phyloP scores from a whole-genome alignment of 2,113 vertebrate genomes.

The Ophiodon elongatus region DNA sequence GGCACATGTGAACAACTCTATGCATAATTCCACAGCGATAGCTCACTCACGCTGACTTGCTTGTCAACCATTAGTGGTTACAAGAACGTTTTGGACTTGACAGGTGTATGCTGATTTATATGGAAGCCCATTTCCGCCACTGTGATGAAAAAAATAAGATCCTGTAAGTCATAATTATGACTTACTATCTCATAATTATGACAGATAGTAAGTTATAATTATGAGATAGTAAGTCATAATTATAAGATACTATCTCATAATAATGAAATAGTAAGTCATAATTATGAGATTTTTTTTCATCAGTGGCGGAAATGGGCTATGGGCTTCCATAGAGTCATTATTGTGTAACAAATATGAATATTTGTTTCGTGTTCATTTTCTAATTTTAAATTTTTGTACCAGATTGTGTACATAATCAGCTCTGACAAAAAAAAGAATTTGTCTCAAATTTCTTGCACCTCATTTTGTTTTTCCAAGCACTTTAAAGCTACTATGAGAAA shows the following conservation, averaged over 20 bases:
- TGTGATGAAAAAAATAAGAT: too few relatives aligned
- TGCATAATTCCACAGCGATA: constrained; percentile 21
- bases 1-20: constrained; percentile 34
- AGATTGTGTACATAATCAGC: background rate
- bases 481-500: background rate
- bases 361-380: constrained; percentile 14
- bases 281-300: too few relatives aligned
- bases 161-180: too few relatives aligned
- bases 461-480: background rate
- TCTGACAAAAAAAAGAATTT: background rate
- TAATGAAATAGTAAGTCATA: too few relatives aligned
- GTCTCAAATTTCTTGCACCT: background rate
- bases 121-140: too few relatives aligned
- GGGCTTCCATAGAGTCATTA: too few relatives aligned
- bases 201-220: too few relatives aligned
- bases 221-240: too few relatives aligned
- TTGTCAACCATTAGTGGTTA: constrained; percentile 36
- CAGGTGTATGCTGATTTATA: too few relatives aligned
- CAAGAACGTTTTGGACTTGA: background rate
- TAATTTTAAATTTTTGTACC: constrained; percentile 19
- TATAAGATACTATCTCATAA: too few relatives aligned
- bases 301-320: too few relatives aligned
- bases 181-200: too few relatives aligned
- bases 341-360: background rate
- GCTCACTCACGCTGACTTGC: constrained; percentile 32